Base-by-base conservation (phyloP, 2,113 vertebrate genomes). In the Pavo muticus region DNA sequence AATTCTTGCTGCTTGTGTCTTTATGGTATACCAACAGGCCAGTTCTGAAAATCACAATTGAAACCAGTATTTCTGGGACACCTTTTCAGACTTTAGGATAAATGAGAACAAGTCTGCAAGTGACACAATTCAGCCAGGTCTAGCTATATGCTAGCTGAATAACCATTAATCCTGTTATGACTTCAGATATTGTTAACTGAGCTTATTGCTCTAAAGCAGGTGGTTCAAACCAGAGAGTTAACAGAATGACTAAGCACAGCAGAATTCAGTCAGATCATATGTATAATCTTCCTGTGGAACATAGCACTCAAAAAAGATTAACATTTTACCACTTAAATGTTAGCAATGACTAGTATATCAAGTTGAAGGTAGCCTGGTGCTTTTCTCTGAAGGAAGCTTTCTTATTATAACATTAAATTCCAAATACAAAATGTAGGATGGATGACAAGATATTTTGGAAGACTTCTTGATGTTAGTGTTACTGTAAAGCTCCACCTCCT, bases 41-140 rank as follows among this genome's bases (percentile, higher is more conserved):
- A 91, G 54, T 61, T 92, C 83, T 67, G 90, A 89, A 93, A 94
- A 81, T 47, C 65, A 65, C 23, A 13, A 48, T 13, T 71, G 44
- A 65, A 84, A 59, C 21, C 64, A 32, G 39, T 65, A 24, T 61
- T 85, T 82, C 70, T 77, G 81, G 27, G 27, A 27, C 13, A 60
- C 2, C 9, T 61, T 39, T 35, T 91, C 82, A 88, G 35, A 78
- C 87, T 73, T 91, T 63, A 81, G 35, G 40, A 56, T 44, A 89
- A 65, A 44, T 19, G 45, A 57, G 5, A 59, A 59, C 32, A 59
- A 59, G 56, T 20, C 32, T n/a, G 32, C 30, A 59, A 59, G 29
- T 35, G 20, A 60, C 17, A 19, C 2, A 0, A 8, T 32, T 30
- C 44, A 91, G 37, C 5, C 29, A 69, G 8, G 21, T 70, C 61